Conservation (phyloP, 2,888 invertebrate species). For the Ochlodes sylvanus region DNA sequence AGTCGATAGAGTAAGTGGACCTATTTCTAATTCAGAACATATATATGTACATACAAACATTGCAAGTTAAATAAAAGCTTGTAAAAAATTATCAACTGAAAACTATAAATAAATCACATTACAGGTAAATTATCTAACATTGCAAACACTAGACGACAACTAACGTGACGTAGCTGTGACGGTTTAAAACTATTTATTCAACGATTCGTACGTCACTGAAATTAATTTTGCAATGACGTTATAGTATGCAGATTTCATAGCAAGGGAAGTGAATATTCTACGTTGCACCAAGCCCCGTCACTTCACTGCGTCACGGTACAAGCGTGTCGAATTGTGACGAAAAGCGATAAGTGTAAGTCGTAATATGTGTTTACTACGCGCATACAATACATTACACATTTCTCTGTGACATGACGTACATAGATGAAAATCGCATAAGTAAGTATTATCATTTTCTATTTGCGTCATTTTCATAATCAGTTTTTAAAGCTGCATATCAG, state of each 20-base stretch:
- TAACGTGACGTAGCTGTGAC: not conserved
- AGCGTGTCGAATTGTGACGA: not conserved
- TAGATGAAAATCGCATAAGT: not conserved
- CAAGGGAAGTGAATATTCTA: too few species aligned
- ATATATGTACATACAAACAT: too few species aligned
- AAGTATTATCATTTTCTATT: not conserved
- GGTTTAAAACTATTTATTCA: not conserved
- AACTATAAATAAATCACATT: too few species aligned
- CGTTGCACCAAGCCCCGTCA: too few species aligned
- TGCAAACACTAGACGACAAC: not conserved
- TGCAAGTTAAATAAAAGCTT: too few species aligned
- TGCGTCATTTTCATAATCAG: not conserved
- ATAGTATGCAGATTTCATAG: not conserved
- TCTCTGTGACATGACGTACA: not conserved
- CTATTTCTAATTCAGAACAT: too few species aligned
- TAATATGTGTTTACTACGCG: not conserved
- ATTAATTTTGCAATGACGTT: conserved; percentile 1
- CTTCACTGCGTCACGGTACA: not conserved
- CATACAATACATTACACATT: not conserved
- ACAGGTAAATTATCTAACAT: too few species aligned
- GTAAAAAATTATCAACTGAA: too few species aligned
- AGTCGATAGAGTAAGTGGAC: too few species aligned
- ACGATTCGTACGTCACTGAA: not conserved
- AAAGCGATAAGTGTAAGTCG: not conserved
- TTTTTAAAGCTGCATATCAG: too few species aligned